Evolutionary conservation across 2,113 vertebrate genomes (phyloP).

Genomic region (Hippocampus mohnikei): DNA sequence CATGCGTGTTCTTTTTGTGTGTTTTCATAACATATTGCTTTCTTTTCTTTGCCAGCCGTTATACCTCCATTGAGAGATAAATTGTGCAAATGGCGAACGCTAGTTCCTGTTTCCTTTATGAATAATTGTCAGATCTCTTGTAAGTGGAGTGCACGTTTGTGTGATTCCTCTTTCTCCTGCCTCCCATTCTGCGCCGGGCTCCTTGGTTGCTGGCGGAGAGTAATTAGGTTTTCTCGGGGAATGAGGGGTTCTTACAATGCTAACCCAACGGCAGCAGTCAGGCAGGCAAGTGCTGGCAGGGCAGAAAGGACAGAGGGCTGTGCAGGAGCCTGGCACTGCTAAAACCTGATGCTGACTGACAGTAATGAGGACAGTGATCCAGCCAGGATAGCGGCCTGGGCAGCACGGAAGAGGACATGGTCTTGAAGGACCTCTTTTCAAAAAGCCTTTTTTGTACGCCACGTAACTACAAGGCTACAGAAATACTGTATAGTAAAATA

Average conservation of each 20-base stretch:
- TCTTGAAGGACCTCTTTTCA: slow-evolving; percentile 62
- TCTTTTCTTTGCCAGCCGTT: slow-evolving; percentile 37
- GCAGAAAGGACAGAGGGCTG: slow-evolving; percentile 65
- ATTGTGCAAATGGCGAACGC: slow-evolving; percentile 40
- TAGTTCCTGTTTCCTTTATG: slow-evolving; percentile 46
- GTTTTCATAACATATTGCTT: slow-evolving; percentile 29
- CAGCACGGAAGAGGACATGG: slow-evolving; percentile 52
- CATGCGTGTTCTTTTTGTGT: slow-evolving; percentile 25
- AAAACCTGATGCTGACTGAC: slow-evolving; percentile 74
- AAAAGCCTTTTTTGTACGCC: slow-evolving; percentile 31
- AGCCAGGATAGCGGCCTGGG: slow-evolving; percentile 54
- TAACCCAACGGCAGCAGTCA: slow-evolving; percentile 67
- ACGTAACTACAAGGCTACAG: background rate
- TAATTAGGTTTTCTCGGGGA: slow-evolving; percentile 68
- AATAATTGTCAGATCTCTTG: slow-evolving; percentile 49
- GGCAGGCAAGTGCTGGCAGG: slow-evolving; percentile 64
- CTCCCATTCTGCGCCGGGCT: slow-evolving; percentile 44
- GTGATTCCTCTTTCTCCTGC: slow-evolving; percentile 39
- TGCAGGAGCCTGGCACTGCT: slow-evolving; percentile 67
- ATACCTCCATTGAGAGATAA: slow-evolving; percentile 35
- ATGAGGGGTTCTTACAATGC: slow-evolving; percentile 63
- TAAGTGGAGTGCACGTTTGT: slow-evolving; percentile 41
- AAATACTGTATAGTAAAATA: slow-evolving; percentile 7
- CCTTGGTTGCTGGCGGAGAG: slow-evolving; percentile 63
- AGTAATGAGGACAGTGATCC: slow-evolving; percentile 73